A percentile compares a stretch with the other conserved stretches of the same genome.
Evolutionary conservation across 2,113 vertebrate species (phyloP).

Genomic region (Cyprinus carpio): DNA sequence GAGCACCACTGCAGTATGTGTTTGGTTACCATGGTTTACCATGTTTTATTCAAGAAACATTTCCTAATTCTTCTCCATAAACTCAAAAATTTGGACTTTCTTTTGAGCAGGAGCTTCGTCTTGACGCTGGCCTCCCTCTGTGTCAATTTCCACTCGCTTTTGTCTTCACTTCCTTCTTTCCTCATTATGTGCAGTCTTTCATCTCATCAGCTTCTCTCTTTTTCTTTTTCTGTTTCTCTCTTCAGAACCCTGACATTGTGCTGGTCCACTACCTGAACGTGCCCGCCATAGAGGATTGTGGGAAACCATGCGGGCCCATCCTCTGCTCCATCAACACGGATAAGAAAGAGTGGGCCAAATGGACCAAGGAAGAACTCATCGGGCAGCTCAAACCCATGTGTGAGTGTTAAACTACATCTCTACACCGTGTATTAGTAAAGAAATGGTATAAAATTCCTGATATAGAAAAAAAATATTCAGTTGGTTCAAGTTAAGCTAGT

Average conservation of each 20-base stretch:
- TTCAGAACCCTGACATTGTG: slow-evolving; percentile 97
- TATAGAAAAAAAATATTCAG: not conserved
- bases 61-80: not conserved
- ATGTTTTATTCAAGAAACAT: slow-evolving; percentile 34
- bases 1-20: not conserved
- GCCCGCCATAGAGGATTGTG: slow-evolving; percentile 96
- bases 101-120: slow-evolving; percentile 42
- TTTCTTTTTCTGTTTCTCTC: slow-evolving; percentile 47
- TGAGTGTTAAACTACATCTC: slow-evolving; percentile 77
- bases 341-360: slow-evolving; percentile 99
- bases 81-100: not conserved
- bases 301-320: slow-evolving; percentile 95
- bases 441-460: not conserved
- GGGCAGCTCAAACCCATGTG: slow-evolving; percentile 99
- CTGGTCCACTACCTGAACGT: slow-evolving; percentile 99
- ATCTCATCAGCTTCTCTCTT: slow-evolving; percentile 45
- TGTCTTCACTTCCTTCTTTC: slow-evolving; percentile 48
- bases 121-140: slow-evolving; percentile 48
- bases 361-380: slow-evolving; percentile 98
- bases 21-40: not conserved
- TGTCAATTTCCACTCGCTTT: slow-evolving; percentile 51
- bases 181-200: slow-evolving; percentile 46
- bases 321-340: slow-evolving; percentile 99
- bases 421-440: not conserved
- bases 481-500: not conserved